These are phyloP conservation scores for Tapirus indicus DNA, from an alignment of 2,797 vertebrate species.

Conservation along the genomic window DNA sequence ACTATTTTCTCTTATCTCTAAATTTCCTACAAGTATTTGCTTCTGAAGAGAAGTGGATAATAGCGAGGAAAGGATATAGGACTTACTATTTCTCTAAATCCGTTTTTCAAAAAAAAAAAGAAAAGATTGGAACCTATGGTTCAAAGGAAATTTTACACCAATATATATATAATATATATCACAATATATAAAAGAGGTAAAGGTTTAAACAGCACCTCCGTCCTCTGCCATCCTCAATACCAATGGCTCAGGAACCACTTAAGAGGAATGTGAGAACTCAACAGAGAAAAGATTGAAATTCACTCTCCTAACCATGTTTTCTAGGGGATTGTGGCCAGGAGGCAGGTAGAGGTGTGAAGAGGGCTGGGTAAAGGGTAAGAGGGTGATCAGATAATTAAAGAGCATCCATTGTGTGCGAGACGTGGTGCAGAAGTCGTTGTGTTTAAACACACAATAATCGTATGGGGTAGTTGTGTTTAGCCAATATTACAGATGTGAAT, in stretches of 20 bases:
- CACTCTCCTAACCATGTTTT: background rate
- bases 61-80: background rate
- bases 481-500: background rate
- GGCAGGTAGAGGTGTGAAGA: background rate
- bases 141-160: background rate
- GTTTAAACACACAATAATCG: background rate
- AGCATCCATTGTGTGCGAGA: background rate
- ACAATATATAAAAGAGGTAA: background rate
- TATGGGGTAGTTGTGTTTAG: background rate
- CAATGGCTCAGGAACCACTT: background rate
- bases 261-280: background rate
- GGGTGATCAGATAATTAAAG: background rate
- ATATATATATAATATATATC: background rate
- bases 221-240: background rate
- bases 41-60: slow-evolving; percentile 9
- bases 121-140: background rate
- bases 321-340: background rate
- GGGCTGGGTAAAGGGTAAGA: background rate
- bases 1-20: background rate
- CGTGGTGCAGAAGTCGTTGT: background rate
- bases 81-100: background rate
- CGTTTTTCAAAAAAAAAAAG: background rate
- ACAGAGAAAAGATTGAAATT: background rate
- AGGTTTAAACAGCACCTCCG: background rate
- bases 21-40: background rate